Evolutionary conservation across 2,113 vertebrate species (phyloP).

Genomic region (Todiramphus saurophagus): DNA sequence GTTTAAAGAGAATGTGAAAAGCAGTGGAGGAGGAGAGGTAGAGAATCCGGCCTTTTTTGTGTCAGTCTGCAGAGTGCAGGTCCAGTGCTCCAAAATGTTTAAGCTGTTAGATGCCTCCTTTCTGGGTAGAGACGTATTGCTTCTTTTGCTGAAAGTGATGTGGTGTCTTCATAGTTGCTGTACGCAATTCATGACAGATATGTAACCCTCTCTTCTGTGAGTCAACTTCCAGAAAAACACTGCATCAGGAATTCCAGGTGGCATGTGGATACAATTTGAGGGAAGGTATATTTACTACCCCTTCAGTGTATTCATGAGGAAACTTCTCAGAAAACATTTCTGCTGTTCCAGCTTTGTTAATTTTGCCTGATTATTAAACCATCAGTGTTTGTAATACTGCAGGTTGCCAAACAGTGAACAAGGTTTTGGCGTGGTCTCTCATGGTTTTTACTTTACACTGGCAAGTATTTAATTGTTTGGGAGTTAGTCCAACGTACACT

Average conservation of each 20-base stretch:
- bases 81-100: not conserved
- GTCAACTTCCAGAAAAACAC: constrained; percentile 24
- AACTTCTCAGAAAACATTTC: constrained; percentile 18
- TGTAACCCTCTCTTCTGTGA: not conserved
- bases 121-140: not conserved
- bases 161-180: not conserved
- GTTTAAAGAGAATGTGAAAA: not conserved
- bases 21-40: not conserved
- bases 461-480: constrained; percentile 67
- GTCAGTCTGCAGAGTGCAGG: not conserved
- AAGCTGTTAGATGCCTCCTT: not conserved
- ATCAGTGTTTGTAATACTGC: constrained; percentile 29
- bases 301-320: constrained; percentile 7
- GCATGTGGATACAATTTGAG: not conserved
- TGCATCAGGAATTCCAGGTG: not conserved
- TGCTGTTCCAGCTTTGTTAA: constrained; percentile 12
- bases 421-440: constrained; percentile 25
- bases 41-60: not conserved
- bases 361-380: constrained; percentile 55
- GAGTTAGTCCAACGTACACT: constrained; percentile 53
- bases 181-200: not conserved
- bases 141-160: not conserved
- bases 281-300: constrained; percentile 27
- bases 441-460: constrained; percentile 54
- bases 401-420: constrained; percentile 59